phyloP scores from a whole-genome alignment of 2,888 invertebrate species.

The Theristus sp. region DNA sequence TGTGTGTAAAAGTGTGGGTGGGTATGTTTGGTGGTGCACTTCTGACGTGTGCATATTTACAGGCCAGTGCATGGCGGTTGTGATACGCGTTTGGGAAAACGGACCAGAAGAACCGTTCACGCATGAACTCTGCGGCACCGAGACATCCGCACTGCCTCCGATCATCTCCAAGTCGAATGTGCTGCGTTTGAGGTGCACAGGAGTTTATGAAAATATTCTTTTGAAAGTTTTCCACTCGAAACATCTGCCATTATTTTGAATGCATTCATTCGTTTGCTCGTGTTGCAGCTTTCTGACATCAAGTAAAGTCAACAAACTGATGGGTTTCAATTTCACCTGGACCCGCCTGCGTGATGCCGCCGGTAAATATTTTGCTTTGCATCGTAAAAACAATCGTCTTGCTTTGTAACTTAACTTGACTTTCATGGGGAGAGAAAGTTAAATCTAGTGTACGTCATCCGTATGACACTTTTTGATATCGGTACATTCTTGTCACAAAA shows the following conservation, averaged over 20 bases:
- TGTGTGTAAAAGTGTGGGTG: no score
- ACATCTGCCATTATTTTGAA: no score
- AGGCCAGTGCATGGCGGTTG: neutral
- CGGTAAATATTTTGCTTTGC: no score
- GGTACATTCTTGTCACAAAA: no score
- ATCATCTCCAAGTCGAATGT: neutral
- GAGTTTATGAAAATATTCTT: neutral
- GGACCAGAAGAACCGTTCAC: neutral
- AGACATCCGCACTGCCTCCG: neutral
- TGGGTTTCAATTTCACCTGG: conserved; percentile 27
- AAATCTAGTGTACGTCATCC: no score
- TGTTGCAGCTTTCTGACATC: conserved; percentile 23
- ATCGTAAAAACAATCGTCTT: no score
- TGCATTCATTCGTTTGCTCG: no score
- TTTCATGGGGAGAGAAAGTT: no score
- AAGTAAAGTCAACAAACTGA: conserved; percentile 24
- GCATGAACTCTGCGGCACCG: conserved; percentile 1
- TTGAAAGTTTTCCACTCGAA: neutral
- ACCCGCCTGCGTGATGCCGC: conserved; percentile 9
- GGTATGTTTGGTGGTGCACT: no score
- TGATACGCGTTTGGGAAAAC: neutral
- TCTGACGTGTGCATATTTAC: no score
- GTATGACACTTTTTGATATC: no score
- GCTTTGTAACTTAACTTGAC: no score
- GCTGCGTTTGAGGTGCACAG: neutral